Percentiles rank a stretch among this genome's conserved stretches.
Conservation (phyloP, 2,113 vertebrate species). For the rabbit (Oryctolagus cuniculus) region mOryCun1.1 NC_091447.1:5579001-5579500, state of each 20-base stretch:
- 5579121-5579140: neutral
- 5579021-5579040: neutral
- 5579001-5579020: neutral
- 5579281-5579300: neutral
- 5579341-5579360: neutral
- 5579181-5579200: neutral
- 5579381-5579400: neutral
- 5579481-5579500: slow-evolving; percentile 13
- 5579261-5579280: neutral
- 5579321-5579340: neutral
- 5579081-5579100: neutral
- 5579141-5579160: neutral
- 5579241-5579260: slow-evolving; percentile 33
- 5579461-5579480: slow-evolving; percentile 60
- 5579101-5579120: slow-evolving; percentile 52
- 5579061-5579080: neutral
- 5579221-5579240: slow-evolving; percentile 36
- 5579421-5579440: neutral
- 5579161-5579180: neutral
- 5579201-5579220: neutral
- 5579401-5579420: neutral
- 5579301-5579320: neutral
- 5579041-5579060: neutral
- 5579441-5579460: slow-evolving; percentile 30
- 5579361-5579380: neutral